phyloP scores from a whole-genome alignment of 2,113 vertebrate species.

The Gnathonemus echidnorhynchus region DNA sequence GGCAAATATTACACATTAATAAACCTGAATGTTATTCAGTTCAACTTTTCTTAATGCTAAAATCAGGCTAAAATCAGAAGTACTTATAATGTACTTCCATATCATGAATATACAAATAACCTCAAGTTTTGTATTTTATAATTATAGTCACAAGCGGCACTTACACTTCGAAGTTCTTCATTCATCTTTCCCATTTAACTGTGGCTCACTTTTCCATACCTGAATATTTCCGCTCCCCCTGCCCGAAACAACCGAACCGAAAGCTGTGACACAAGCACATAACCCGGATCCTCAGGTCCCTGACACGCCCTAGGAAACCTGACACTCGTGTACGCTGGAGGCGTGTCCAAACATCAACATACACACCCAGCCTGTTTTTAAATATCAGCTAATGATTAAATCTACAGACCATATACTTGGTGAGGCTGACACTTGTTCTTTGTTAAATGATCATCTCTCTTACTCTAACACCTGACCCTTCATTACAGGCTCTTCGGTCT shows the following conservation, averaged over 20 bases:
- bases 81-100: not conserved
- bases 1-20: not conserved
- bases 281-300: constrained; percentile 29
- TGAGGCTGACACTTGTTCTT: constrained; percentile 16
- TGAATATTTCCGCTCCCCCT: not conserved
- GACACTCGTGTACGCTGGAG: constrained; percentile 15
- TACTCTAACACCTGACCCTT: not conserved
- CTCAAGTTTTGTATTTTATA: not conserved
- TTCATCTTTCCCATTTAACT: constrained; percentile 33
- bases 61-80: not conserved
- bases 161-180: constrained; percentile 43
- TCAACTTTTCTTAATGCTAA: not conserved
- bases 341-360: not conserved
- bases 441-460: constrained; percentile 17
- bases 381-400: constrained; percentile 18
- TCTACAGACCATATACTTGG: constrained; percentile 6
- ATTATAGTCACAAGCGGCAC: constrained; percentile 27
- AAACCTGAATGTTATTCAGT: not conserved
- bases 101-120: not conserved
- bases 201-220: not conserved
- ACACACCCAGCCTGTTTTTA: constrained; percentile 8
- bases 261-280: no score
- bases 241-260: not conserved
- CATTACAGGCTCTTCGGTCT: not conserved
- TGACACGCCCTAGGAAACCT: constrained; percentile 24